phyloP scores from a whole-genome alignment of 37 sponge, comb jelly and placozoan species.

The Theonella swinhoei region DNA sequence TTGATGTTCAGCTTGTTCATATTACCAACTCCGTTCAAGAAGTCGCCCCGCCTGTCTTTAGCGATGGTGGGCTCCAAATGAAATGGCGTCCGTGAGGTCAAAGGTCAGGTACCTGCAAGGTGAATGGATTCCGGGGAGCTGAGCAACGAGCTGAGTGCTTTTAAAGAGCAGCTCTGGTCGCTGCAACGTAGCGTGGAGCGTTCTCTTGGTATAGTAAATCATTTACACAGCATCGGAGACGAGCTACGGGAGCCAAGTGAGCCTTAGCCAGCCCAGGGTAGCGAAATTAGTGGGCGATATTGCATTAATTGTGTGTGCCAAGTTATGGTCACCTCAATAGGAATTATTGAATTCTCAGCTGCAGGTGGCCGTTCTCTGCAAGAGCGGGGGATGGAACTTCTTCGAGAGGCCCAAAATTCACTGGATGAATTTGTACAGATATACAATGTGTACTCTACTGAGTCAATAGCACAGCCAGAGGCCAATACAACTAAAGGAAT shows the following conservation, averaged over 20 bases:
- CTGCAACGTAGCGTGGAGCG: neutral
- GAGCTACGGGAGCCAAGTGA: too few species aligned
- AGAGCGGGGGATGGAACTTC: neutral
- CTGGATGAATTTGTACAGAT: neutral
- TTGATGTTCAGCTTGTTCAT: slow-evolving; percentile 59
- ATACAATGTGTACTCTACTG: neutral
- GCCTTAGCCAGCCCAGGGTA: neutral
- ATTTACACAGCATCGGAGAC: neutral
- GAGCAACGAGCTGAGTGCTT: neutral
- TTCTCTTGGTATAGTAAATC: neutral
- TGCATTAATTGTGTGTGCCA: too few species aligned
- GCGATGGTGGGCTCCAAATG: too few species aligned
- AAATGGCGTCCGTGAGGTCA: neutral
- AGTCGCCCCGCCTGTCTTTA: too few species aligned
- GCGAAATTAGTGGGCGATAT: too few species aligned
- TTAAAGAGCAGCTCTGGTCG: neutral
- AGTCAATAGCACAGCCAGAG: neutral
- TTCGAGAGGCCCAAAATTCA: neutral
- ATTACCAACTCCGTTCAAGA: too few species aligned
- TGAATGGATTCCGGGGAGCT: too few species aligned
- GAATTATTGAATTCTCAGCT: too few species aligned
- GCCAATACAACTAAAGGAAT: too few species aligned
- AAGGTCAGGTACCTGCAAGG: neutral
- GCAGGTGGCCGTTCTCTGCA: too few species aligned
- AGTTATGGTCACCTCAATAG: too few species aligned